phyloP scores from a whole-genome alignment of 2,888 invertebrate genomes.

The Drosophila algonquin region DNA sequence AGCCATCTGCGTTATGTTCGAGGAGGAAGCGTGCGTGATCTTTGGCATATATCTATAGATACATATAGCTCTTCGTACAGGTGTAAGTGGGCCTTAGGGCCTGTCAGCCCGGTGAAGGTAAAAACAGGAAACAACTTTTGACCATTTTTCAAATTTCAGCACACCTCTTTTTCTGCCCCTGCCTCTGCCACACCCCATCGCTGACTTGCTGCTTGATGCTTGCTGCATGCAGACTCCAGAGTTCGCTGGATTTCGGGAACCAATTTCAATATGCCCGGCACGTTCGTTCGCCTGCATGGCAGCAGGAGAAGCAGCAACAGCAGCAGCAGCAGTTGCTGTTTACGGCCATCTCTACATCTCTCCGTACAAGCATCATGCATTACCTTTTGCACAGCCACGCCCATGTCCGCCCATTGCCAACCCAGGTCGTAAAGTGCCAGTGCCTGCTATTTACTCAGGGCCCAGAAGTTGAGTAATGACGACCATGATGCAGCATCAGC shows the following conservation, averaged over 20 bases:
- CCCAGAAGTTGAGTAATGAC: conserved; percentile 77
- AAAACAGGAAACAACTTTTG: conserved; percentile 65
- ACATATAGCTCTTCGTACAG: background rate
- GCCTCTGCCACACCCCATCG: background rate
- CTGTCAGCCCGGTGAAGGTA: conserved; percentile 57
- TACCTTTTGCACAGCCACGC: conserved; percentile 52
- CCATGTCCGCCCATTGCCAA: conserved; percentile 46
- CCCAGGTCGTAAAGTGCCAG: conserved; percentile 73
- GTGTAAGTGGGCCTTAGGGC: conserved; percentile 30
- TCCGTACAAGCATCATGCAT: conserved; percentile 25
- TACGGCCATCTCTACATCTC: conserved; percentile 50
- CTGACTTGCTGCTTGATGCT: background rate
- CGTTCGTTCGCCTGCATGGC: conserved; percentile 47
- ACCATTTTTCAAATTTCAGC: conserved; percentile 70
- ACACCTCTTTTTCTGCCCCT: conserved; percentile 2
- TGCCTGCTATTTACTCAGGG: conserved; percentile 66
- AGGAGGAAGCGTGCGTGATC: conserved; percentile 59
- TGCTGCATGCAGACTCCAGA: conserved; percentile 15
- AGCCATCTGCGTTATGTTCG: conserved; percentile 56
- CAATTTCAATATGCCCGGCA: conserved; percentile 72
- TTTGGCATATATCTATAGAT: conserved; percentile 49
- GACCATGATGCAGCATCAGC: conserved; percentile 71
- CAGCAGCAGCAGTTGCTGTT: conserved; percentile 63
- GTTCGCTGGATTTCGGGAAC: conserved; percentile 31
- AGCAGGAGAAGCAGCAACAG: conserved; percentile 18